Base-by-base conservation (phyloP, 2,888 invertebrate genomes). In the Calliopum simillimum region DNA sequence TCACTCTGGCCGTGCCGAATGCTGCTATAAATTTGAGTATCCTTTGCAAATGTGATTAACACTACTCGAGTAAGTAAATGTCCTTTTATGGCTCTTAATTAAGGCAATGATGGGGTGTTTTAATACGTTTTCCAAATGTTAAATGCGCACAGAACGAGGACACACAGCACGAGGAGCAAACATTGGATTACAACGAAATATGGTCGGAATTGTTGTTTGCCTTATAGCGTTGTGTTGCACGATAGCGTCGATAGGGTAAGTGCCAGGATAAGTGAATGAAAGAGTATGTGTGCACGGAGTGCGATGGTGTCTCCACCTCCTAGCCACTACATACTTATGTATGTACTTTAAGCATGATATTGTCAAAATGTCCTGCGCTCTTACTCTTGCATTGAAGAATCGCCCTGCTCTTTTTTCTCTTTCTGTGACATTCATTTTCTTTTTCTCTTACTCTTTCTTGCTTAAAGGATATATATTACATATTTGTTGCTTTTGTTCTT, bases 71-170 rank as follows among this genome's bases (percentile, higher is more conserved):
- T 81, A 81, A 81, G 82, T 81, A 84, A 84, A 84, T 84, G 84
- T 81, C 81, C 81, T 84, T 82, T 84, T 82, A 84, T 84, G 82
- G 84, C 82, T 83, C 85, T 85, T 84, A 84, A 84, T 84, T 84
- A 84, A 84, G 85, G 84, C 83, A 80, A 82, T 84, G 84, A 84
- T 83, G 83, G 84, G 84, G 84, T 82, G 85, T 82, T 84, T 83
- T 84, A 84, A 84, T 85, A 83, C 85, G 81, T 84, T 84, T 83
- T 81, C 79, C 80, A 81, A 83, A 81, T 83, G 79, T 80, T 83
- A 79, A 82, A 82, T 81, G 83, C 33, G 81, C 80, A 78, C 79
- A 76, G 76, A 49, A 47, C 66, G 53, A 25, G 43, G 49, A 53
- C 23, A 5, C 41, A 44, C 19, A 21, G 12, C 25, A 16, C 47